Percentiles rank a stretch among this genome's conserved stretches.
These are phyloP conservation scores for Andrena minutula DNA, from an alignment of 2,888 invertebrate genomes.

Conservation along the genomic window DNA sequence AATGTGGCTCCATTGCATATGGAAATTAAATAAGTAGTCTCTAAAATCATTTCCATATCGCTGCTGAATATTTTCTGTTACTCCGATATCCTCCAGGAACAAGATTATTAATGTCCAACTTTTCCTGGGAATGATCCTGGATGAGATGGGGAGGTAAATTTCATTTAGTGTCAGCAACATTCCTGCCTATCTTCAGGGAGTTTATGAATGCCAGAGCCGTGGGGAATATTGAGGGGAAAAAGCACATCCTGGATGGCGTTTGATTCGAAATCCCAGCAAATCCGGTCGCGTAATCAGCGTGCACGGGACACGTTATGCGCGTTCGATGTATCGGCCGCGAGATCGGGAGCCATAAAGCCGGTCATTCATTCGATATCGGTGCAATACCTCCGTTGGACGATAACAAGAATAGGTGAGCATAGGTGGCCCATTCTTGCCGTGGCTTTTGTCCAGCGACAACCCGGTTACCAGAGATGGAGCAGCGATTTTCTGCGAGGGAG, in stretches of 20 bases:
- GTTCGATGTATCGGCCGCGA: constrained; percentile 76
- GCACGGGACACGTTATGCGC: constrained; percentile 43
- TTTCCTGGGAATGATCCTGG: no score
- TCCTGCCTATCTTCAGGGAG: not conserved
- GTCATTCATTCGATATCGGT: constrained; percentile 82
- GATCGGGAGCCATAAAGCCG: constrained; percentile 81
- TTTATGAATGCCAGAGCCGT: not conserved
- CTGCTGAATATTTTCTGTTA: not conserved
- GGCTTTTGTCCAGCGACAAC: constrained; percentile 75
- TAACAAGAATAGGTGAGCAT: constrained; percentile 78
- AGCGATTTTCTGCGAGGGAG: constrained; percentile 72
- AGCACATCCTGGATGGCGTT: not conserved
- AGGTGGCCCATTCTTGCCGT: constrained; percentile 79
- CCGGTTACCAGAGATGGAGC: constrained; percentile 67
- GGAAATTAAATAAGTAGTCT: not conserved
- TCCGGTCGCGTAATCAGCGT: constrained; percentile 52
- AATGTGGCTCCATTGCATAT: not conserved
- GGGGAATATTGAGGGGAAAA: not conserved
- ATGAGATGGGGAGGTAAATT: no score
- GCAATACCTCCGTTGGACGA: constrained; percentile 80
- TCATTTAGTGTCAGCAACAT: not conserved
- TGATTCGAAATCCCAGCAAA: constrained; percentile 12
- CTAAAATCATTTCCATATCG: not conserved
- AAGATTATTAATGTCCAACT: no score
- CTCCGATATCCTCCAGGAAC: not conserved